These are phyloP conservation scores for Panagrolaimus sp. DNA, from an alignment of 1,140 invertebrate species.

Conservation along the genomic window DNA sequence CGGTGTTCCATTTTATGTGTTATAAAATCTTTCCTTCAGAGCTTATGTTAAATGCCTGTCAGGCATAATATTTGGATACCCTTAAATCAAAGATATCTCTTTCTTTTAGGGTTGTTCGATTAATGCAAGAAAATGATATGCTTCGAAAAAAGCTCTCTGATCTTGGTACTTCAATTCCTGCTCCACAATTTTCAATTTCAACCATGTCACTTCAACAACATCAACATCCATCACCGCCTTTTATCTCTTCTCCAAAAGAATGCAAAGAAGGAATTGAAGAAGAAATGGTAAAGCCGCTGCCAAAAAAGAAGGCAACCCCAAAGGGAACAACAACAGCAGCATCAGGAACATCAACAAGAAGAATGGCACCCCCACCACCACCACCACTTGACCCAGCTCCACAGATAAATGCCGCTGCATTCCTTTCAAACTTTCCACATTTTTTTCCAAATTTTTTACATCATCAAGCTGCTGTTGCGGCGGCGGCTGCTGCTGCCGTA, in stretches of 20 bases:
- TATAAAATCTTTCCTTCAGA: not conserved
- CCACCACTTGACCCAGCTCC: too few relatives aligned
- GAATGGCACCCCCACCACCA: not conserved
- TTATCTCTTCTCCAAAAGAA: not conserved
- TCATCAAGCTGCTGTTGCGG: not conserved
- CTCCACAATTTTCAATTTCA: constrained; percentile 7
- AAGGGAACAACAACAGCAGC: too few relatives aligned
- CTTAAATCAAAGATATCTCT: not conserved
- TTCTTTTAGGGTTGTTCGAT: constrained; percentile 15
- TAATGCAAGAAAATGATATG: constrained; percentile 7
- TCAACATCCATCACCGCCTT: not conserved
- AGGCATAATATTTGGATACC: not conserved
- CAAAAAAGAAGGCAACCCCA: too few relatives aligned
- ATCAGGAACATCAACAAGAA: not conserved
- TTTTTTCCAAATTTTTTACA: not conserved
- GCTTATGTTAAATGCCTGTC: not conserved
- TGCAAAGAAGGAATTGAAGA: not conserved
- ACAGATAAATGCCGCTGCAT: too few relatives aligned
- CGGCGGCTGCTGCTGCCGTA: not conserved
- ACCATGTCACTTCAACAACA: not conserved
- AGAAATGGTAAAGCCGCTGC: too few relatives aligned
- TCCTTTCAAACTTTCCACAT: not conserved
- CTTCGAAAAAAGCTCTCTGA: constrained; percentile 15
- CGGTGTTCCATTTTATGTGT: too few relatives aligned
- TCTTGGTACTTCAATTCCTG: not conserved